phyloP scores from a whole-genome alignment of 2,797 vertebrate species.

The Thripadectes ignobilis region DNA sequence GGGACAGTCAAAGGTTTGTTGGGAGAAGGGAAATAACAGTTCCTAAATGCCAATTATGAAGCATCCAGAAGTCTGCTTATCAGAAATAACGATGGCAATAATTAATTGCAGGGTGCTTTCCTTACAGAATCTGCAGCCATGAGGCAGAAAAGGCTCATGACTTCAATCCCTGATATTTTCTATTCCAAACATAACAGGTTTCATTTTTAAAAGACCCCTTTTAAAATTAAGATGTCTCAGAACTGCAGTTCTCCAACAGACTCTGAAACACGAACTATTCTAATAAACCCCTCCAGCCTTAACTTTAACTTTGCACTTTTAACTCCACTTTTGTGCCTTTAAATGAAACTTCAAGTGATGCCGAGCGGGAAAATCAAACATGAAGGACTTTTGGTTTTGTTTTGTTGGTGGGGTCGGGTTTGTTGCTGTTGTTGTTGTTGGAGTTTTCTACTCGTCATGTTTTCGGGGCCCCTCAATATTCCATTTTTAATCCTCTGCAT shows the following conservation, averaged over 20 bases:
- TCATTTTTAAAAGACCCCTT: background rate
- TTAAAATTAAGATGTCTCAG: background rate
- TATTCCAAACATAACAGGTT: background rate
- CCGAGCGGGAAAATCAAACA: background rate
- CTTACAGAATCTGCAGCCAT: background rate
- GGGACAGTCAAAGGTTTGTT: background rate
- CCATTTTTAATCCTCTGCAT: background rate
- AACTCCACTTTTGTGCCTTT: background rate
- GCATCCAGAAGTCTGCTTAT: background rate
- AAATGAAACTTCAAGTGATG: background rate
- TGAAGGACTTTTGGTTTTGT: background rate
- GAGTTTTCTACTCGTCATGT: background rate
- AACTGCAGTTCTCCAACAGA: background rate
- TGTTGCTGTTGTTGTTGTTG: background rate
- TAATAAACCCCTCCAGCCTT: background rate
- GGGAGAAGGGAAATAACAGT: background rate
- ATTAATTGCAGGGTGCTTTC: background rate
- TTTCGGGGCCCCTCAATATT: background rate
- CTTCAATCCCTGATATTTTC: background rate
- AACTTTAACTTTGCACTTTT: background rate
- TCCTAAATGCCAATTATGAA: background rate
- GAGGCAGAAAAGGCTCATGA: background rate
- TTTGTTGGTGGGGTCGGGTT: background rate
- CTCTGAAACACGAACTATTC: background rate
- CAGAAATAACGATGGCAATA: background rate